Conservation (phyloP, 2,888 invertebrate genomes). For the Andrena trimmerana region DNA sequence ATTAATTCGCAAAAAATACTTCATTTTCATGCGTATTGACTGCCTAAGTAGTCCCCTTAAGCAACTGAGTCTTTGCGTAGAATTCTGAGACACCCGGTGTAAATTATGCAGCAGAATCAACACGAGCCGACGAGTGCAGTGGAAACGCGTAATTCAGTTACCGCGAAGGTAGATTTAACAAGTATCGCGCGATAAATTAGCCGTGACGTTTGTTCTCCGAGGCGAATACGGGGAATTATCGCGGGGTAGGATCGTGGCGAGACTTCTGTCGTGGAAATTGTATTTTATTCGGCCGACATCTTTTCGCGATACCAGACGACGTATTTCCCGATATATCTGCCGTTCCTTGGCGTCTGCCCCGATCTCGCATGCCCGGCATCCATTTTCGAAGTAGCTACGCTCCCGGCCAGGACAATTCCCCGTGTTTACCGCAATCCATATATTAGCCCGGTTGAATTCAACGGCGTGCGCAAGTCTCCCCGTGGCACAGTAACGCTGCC, state of each 20-base stretch:
- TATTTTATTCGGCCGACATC: slow-evolving; percentile 31
- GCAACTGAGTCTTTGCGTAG: not conserved
- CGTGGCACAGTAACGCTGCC: not conserved
- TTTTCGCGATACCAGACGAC: slow-evolving; percentile 12
- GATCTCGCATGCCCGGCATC: slow-evolving; percentile 24
- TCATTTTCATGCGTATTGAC: too few relatives aligned
- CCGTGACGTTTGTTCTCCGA: not conserved
- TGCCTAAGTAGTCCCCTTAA: too few relatives aligned
- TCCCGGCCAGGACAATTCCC: not conserved
- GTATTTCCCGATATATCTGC: slow-evolving; percentile 31
- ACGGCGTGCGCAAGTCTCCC: slow-evolving; percentile 10
- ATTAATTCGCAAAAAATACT: too few relatives aligned
- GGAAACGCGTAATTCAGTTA: slow-evolving; percentile 1
- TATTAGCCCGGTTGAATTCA: not conserved
- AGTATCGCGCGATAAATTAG: slow-evolving; percentile 9
- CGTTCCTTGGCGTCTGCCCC: not conserved
- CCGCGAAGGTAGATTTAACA: slow-evolving; percentile 23
- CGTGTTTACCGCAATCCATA: not conserved
- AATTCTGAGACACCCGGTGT: not conserved
- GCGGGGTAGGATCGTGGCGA: not conserved
- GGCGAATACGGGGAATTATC: not conserved
- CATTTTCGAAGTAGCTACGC: slow-evolving; percentile 39
- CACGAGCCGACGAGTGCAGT: not conserved
- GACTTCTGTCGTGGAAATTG: slow-evolving; percentile 18
- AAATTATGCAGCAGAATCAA: not conserved